A percentile compares a stretch with the other conserved stretches of the same genome.
phyloP scores from a whole-genome alignment of 2,888 invertebrate genomes.

The Pyralis farinalis region DNA sequence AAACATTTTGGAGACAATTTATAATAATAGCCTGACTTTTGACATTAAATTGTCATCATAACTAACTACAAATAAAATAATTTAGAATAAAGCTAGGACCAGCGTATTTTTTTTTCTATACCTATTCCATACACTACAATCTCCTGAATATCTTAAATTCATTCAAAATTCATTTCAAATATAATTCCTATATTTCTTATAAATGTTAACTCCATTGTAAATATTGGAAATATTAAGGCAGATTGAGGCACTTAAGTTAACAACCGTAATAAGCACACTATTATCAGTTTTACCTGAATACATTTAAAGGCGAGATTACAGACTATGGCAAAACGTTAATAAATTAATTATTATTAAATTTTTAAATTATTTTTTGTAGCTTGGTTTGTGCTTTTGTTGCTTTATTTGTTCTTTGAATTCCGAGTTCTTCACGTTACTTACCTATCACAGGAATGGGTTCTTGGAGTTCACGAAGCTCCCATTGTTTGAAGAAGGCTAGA shows the following conservation, averaged over 20 bases:
- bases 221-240: constrained; percentile 51
- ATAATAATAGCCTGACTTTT: constrained; percentile 19
- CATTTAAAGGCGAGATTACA: constrained; percentile 29
- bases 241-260: constrained; percentile 63
- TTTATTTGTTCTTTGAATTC: constrained; percentile 43
- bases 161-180: constrained; percentile 26
- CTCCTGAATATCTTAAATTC: constrained; percentile 20
- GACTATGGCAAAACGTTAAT: constrained; percentile 51
- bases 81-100: constrained; percentile 66
- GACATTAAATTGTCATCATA: constrained; percentile 17
- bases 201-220: constrained; percentile 26
- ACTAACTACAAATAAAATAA: constrained; percentile 36
- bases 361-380: constrained; percentile 60
- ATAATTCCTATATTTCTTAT: constrained; percentile 19
- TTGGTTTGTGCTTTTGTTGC: constrained; percentile 70
- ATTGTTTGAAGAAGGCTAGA: constrained; percentile 59
- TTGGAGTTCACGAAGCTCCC: constrained; percentile 63
- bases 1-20: constrained; percentile 12
- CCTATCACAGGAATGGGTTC: constrained; percentile 71
- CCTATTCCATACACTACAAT: constrained; percentile 24
- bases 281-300: constrained; percentile 22
- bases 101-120: constrained; percentile 42
- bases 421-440: constrained; percentile 21
- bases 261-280: constrained; percentile 35
- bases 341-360: constrained; percentile 42